A percentile compares a stretch with the other conserved stretches of the same genome.
phyloP scores from a whole-genome alignment of 2,797 vertebrate species.

The Anguilla obscura region DNA sequence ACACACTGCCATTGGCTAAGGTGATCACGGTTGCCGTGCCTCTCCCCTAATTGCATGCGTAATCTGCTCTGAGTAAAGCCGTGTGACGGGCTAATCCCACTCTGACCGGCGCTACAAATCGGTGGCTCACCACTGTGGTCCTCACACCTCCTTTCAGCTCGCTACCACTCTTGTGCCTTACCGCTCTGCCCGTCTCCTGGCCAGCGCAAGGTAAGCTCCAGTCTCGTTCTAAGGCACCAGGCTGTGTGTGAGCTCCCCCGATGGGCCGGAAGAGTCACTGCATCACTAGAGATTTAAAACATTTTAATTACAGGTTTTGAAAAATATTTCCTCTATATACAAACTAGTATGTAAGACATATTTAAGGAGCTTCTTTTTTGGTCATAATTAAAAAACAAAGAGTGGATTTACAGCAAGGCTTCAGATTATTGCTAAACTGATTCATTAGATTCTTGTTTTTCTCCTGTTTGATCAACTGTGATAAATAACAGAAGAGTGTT shows the following conservation, averaged over 20 bases:
- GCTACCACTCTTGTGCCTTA: not conserved
- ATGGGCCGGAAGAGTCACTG: not conserved
- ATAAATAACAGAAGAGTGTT: not conserved
- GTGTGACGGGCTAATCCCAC: constrained; percentile 86
- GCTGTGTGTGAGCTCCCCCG: not conserved
- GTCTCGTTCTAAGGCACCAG: not conserved
- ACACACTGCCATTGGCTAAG: constrained; percentile 26
- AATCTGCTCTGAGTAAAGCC: constrained; percentile 78
- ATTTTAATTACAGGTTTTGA: not conserved
- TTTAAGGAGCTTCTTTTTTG: not conserved
- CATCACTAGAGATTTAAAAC: not conserved
- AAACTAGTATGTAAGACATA: not conserved
- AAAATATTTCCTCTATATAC: not conserved
- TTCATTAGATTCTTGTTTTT: not conserved
- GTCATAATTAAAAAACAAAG: not conserved
- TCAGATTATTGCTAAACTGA: not conserved
- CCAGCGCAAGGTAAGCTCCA: constrained; percentile 19
- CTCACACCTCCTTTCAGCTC: constrained; percentile 49
- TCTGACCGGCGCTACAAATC: constrained; percentile 76
- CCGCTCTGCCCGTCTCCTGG: not conserved
- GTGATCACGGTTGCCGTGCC: constrained; percentile 1
- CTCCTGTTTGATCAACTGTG: not conserved
- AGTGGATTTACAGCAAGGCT: not conserved
- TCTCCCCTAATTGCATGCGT: constrained; percentile 3
- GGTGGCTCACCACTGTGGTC: constrained; percentile 49